Conservation (phyloP, 2,113 vertebrate species). For the Rhabdomys dilectus region DNA sequence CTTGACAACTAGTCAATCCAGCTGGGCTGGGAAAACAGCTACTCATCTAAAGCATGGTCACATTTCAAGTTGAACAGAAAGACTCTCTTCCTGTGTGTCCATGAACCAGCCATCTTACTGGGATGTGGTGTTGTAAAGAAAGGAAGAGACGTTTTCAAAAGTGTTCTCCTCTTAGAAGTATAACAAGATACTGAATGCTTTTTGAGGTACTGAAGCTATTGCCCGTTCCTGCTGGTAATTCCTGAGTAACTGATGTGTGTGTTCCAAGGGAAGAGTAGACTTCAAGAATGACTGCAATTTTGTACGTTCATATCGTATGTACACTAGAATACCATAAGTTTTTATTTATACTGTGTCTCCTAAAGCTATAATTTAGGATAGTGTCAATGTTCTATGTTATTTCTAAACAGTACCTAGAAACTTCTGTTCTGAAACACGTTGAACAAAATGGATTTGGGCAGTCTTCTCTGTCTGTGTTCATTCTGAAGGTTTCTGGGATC, state of each 20-base stretch:
- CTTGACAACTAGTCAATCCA: not conserved
- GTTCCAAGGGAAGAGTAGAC: not conserved
- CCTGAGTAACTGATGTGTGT: not conserved
- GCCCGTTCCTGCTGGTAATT: slow-evolving; percentile 3
- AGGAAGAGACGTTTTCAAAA: not conserved
- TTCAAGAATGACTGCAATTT: not conserved
- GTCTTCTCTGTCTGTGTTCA: not conserved
- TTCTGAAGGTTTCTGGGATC: not conserved
- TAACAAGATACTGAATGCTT: slow-evolving; percentile 48
- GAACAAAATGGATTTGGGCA: not conserved
- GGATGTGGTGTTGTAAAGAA: not conserved
- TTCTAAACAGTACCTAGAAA: not conserved
- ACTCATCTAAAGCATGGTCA: not conserved
- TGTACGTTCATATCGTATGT: not conserved
- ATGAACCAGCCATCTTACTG: not conserved
- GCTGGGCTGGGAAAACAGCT: slow-evolving; percentile 14
- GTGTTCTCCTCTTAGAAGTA: slow-evolving; percentile 5
- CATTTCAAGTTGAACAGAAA: not conserved
- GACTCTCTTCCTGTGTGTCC: not conserved
- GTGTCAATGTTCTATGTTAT: not conserved
- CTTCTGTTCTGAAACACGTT: not conserved
- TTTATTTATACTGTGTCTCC: not conserved
- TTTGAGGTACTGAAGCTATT: slow-evolving; percentile 8
- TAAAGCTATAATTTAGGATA: slow-evolving; percentile 23
- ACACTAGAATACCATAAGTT: not conserved